Evolutionary conservation across 2,797 vertebrate species (phyloP).

Genomic region (Euthynnus affinis): DNA sequence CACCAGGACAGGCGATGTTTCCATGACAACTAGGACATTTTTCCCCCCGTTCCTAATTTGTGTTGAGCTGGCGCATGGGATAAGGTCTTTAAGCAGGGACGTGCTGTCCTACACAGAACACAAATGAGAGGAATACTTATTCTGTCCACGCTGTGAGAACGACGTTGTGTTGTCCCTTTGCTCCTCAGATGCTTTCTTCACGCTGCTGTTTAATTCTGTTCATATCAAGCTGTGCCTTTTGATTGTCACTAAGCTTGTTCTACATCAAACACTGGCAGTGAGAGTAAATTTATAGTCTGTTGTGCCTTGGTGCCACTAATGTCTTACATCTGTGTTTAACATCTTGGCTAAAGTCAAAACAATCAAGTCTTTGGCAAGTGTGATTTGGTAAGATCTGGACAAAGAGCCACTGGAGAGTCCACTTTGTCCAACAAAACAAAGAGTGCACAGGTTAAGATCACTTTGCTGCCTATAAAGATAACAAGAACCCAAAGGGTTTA

Average conservation of each 20-base stretch:
- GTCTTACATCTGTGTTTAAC: slow-evolving; percentile 56
- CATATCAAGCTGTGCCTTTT: slow-evolving; percentile 54
- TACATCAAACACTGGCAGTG: slow-evolving; percentile 53
- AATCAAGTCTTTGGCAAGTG: slow-evolving; percentile 29
- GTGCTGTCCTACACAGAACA: not conserved
- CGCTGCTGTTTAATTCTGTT: slow-evolving; percentile 46
- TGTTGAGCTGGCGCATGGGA: slow-evolving; percentile 37
- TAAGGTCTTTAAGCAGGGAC: slow-evolving; percentile 38
- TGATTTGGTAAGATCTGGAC: slow-evolving; percentile 4
- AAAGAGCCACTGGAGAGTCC: slow-evolving; percentile 8
- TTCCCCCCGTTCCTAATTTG: slow-evolving; percentile 33
- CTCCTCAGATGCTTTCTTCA: slow-evolving; percentile 33
- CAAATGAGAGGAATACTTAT: slow-evolving; percentile 24
- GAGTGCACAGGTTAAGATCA: slow-evolving; percentile 43
- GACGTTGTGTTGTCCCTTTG: slow-evolving; percentile 15
- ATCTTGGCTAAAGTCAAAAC: slow-evolving; percentile 54
- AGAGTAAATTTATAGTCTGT: slow-evolving; percentile 48
- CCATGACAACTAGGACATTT: slow-evolving; percentile 71
- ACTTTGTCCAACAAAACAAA: slow-evolving; percentile 41
- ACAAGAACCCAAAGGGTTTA: slow-evolving; percentile 34
- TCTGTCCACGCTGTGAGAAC: slow-evolving; percentile 11
- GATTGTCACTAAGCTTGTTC: slow-evolving; percentile 59
- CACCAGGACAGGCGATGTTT: slow-evolving; percentile 67
- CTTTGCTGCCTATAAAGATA: slow-evolving; percentile 46
- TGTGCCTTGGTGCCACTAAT: slow-evolving; percentile 30